Evolutionary conservation across 2,888 invertebrate species (phyloP).

Genomic region (Diplazon laetatorius): DNA sequence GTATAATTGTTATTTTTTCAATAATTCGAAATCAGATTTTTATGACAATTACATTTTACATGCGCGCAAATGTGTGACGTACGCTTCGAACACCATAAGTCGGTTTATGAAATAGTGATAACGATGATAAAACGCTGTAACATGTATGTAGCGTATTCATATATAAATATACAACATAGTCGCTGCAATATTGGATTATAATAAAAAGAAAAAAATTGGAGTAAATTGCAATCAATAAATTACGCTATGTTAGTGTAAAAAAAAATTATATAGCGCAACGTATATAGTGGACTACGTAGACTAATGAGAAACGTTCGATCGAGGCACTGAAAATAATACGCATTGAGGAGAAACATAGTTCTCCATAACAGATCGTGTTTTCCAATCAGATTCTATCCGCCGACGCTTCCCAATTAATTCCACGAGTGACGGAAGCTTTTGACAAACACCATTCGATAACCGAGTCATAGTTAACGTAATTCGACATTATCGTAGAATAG

Average conservation of each 20-base stretch:
- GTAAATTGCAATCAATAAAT: slow-evolving; percentile 52
- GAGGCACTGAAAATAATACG: slow-evolving; percentile 49
- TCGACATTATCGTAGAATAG: slow-evolving; percentile 50
- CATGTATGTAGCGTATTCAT: slow-evolving; percentile 54
- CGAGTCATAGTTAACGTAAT: slow-evolving; percentile 42
- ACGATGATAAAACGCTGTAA: slow-evolving; percentile 51
- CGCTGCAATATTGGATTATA: slow-evolving; percentile 58
- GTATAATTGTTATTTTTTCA: background rate
- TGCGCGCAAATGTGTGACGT: background rate
- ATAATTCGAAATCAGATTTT: slow-evolving; percentile 5
- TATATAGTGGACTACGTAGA: slow-evolving; percentile 1
- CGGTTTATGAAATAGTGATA: slow-evolving; percentile 24
- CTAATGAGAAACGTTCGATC: slow-evolving; percentile 35
- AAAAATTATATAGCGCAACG: slow-evolving; percentile 24
- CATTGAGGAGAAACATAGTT: slow-evolving; percentile 62
- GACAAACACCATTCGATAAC: slow-evolving; percentile 34
- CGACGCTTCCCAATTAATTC: slow-evolving; percentile 59
- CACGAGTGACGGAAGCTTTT: slow-evolving; percentile 47
- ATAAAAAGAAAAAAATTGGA: slow-evolving; percentile 58
- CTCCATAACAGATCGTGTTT: slow-evolving; percentile 58
- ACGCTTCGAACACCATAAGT: background rate
- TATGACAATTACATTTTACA: slow-evolving; percentile 21
- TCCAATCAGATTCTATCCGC: slow-evolving; percentile 59
- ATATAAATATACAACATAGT: slow-evolving; percentile 53
- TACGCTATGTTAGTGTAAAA: slow-evolving; percentile 50